Percentiles rank a stretch among this genome's conserved stretches.
phyloP scores from a whole-genome alignment of 2,797 vertebrate species.

The Anguilla obscura region DNA sequence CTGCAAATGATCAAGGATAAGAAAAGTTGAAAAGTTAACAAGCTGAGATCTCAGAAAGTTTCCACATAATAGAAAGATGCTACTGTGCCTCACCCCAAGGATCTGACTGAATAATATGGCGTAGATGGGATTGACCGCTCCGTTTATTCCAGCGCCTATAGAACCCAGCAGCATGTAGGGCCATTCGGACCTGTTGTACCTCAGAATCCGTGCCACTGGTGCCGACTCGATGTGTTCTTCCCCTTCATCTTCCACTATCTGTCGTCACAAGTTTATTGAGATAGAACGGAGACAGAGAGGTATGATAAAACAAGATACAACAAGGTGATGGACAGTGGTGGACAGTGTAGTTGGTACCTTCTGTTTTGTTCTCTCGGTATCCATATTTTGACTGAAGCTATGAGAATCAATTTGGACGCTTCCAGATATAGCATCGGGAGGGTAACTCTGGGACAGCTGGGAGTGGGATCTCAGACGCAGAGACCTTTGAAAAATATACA shows the following conservation, averaged over 20 bases:
- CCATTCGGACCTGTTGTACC: conserved; percentile 79
- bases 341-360: background rate
- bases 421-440: conserved; percentile 54
- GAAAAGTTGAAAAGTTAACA: background rate
- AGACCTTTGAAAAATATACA: conserved; percentile 50
- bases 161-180: conserved; percentile 78
- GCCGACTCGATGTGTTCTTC: conserved; percentile 57
- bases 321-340: background rate
- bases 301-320: background rate
- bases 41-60: background rate
- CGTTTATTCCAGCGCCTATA: conserved; percentile 75
- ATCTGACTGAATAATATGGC: conserved; percentile 80
- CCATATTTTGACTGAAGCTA: conserved; percentile 32
- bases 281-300: background rate
- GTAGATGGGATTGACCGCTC: conserved; percentile 74
- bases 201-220: conserved; percentile 73
- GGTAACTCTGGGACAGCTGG: conserved; percentile 53
- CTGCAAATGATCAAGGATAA: conserved; percentile 56
- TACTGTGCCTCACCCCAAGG: conserved; percentile 68
- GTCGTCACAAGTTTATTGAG: background rate
- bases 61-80: background rate
- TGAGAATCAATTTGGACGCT: conserved; percentile 32
- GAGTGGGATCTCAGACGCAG: conserved; percentile 63
- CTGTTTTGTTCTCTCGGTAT: background rate
- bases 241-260: conserved; percentile 40